Conservation (phyloP, 2,888 invertebrate species). For the Eupithecia exiguata region DNA sequence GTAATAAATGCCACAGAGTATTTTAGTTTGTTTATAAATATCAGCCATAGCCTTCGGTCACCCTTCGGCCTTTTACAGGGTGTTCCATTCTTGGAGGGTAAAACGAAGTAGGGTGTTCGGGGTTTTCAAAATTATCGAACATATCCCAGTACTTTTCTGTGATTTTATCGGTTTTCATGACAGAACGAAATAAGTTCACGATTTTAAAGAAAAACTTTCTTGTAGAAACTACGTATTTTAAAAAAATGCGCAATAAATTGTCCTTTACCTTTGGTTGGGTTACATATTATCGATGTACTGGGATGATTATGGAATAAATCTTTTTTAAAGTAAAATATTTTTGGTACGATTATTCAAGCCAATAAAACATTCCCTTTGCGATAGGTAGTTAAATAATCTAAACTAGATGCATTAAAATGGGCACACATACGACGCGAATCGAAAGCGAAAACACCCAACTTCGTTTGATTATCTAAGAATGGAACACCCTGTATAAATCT, state of each 20-base stretch:
- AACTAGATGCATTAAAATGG: not conserved
- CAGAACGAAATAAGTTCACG: not conserved
- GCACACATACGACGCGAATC: not conserved
- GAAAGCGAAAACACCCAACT: not conserved
- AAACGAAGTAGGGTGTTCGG: not conserved
- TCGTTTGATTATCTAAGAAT: not conserved
- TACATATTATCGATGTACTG: not conserved
- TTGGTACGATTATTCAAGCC: not conserved
- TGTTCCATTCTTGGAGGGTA: not conserved
- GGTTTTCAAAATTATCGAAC: not conserved
- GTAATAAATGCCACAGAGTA: not conserved
- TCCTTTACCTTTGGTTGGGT: not conserved
- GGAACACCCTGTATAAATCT: not conserved
- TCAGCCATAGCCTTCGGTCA: conserved; percentile 3
- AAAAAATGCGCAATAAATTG: too few relatives aligned
- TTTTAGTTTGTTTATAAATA: conserved; percentile 7
- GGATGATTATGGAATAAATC: not conserved
- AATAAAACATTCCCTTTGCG: not conserved
- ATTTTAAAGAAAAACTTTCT: not conserved
- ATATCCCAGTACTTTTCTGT: not conserved
- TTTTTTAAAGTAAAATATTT: too few relatives aligned
- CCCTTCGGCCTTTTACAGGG: not conserved
- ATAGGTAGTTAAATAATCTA: not conserved
- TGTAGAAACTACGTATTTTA: not conserved
- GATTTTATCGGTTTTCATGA: not conserved